Percentiles rank a stretch among this genome's conserved stretches.
These are phyloP conservation scores for Terebella lapidaria DNA, from an alignment of 2,888 invertebrate species.

Conservation along the genomic window DNA sequence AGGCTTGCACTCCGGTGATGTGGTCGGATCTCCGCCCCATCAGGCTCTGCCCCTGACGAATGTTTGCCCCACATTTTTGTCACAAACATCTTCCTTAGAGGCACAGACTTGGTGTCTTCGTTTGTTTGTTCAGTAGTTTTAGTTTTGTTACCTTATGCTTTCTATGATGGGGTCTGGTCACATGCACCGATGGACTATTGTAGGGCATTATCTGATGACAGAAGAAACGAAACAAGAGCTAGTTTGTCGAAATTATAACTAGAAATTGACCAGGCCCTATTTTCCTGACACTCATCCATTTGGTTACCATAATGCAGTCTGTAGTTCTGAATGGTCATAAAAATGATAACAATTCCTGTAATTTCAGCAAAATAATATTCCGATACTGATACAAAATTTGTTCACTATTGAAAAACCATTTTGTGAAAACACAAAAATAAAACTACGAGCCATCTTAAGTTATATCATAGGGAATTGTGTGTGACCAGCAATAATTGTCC, in stretches of 20 bases:
- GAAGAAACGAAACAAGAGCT: neutral
- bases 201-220: neutral
- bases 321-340: no score
- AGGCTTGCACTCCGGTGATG: slow-evolving; percentile 8
- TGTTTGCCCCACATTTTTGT: neutral
- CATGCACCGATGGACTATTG: neutral
- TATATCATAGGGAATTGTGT: neutral
- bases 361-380: no score
- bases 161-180: neutral
- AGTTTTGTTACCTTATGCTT: neutral
- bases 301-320: neutral
- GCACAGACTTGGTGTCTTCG: neutral
- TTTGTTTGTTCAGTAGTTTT: neutral
- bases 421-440: no score
- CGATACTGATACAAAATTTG: no score
- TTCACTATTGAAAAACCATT: neutral
- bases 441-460: no score
- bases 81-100: neutral
- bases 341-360: no score
- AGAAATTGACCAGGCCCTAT: neutral
- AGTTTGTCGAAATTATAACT: no score
- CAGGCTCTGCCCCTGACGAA: slow-evolving; percentile 3
- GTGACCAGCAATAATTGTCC: neutral
- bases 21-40: neutral
- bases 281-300: neutral